Evolutionary conservation across 2,797 vertebrate genomes (phyloP).

Genomic region (Orientallactaga sibirica): DNA sequence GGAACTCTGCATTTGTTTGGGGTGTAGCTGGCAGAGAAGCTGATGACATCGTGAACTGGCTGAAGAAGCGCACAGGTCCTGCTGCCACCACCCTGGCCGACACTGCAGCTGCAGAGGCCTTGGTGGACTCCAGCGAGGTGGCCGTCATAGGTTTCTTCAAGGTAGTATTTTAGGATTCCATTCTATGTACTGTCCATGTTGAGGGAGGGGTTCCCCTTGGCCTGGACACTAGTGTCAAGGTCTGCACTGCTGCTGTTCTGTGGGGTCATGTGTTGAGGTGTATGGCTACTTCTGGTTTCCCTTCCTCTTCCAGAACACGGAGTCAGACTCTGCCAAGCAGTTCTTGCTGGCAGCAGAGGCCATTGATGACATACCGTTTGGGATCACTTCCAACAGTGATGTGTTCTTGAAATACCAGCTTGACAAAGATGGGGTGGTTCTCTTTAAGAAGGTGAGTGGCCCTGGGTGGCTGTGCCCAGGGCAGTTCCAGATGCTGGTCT

Average conservation of each 20-base stretch:
- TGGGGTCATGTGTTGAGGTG: background rate
- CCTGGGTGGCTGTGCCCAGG: accelerated
- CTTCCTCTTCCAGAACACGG: constrained; percentile 88
- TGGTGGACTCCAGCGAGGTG: constrained; percentile 95
- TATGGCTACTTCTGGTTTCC: background rate
- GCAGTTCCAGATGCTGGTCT: background rate
- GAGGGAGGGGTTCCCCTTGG: background rate
- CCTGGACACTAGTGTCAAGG: background rate
- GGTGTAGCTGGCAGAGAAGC: constrained; percentile 95
- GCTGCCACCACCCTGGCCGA: constrained; percentile 90
- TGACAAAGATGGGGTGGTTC: constrained; percentile 92
- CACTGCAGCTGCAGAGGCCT: constrained; percentile 88
- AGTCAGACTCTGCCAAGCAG: constrained; percentile 91
- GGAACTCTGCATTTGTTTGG: background rate
- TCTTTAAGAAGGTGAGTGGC: constrained; percentile 96
- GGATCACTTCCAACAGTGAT: constrained; percentile 90
- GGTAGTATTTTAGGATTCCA: constrained; percentile 86
- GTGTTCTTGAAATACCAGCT: constrained; percentile 94
- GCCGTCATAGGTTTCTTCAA: constrained; percentile 97
- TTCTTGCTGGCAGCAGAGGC: constrained; percentile 94
- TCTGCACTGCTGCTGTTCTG: background rate
- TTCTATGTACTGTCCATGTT: background rate
- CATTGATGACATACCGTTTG: constrained; percentile 96
- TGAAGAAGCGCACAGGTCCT: constrained; percentile 97
- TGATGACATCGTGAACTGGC: constrained; percentile 96